These are phyloP conservation scores for Cryptocheilus praepositus DNA, from an alignment of 2,888 invertebrate species.

Conservation along the genomic window DNA sequence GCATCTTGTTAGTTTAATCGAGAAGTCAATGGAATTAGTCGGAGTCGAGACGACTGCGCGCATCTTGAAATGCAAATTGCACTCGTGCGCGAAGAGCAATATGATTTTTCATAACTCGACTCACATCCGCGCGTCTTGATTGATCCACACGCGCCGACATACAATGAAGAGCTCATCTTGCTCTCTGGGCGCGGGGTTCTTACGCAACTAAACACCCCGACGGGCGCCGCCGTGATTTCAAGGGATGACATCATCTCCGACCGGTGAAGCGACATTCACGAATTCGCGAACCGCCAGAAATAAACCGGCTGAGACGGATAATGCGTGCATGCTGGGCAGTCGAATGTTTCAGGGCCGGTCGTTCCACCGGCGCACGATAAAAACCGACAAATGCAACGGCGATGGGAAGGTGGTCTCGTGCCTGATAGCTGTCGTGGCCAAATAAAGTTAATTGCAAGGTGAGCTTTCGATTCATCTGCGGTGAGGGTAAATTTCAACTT, in stretches of 20 bases:
- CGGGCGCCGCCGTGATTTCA: conserved; percentile 26
- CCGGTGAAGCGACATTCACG: conserved; percentile 22
- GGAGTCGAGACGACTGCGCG: too few species aligned
- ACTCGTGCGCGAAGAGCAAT: too few species aligned
- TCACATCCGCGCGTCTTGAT: too few species aligned
- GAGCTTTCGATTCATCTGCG: neutral
- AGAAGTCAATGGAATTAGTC: neutral
- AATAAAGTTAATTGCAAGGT: conserved; percentile 26
- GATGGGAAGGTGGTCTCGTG: conserved; percentile 16
- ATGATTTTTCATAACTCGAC: too few species aligned
- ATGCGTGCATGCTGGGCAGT: conserved; percentile 27
- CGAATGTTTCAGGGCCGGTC: conserved; percentile 46
- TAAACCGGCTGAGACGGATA: conserved; percentile 42
- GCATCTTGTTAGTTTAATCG: neutral
- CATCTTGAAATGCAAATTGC: too few species aligned
- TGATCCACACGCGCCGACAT: conserved; percentile 1
- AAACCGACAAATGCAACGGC: conserved; percentile 18
- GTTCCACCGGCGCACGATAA: conserved; percentile 34
- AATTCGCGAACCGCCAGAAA: conserved; percentile 47
- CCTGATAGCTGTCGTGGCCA: conserved; percentile 11
- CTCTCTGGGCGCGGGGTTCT: conserved; percentile 8
- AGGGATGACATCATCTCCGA: conserved; percentile 38
- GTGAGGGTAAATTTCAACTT: too few species aligned
- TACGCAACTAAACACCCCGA: conserved; percentile 42
- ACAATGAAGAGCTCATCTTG: conserved; percentile 26